Base-by-base conservation (phyloP, 2,113 vertebrate species). In the Meleagris gallopavo region DNA sequence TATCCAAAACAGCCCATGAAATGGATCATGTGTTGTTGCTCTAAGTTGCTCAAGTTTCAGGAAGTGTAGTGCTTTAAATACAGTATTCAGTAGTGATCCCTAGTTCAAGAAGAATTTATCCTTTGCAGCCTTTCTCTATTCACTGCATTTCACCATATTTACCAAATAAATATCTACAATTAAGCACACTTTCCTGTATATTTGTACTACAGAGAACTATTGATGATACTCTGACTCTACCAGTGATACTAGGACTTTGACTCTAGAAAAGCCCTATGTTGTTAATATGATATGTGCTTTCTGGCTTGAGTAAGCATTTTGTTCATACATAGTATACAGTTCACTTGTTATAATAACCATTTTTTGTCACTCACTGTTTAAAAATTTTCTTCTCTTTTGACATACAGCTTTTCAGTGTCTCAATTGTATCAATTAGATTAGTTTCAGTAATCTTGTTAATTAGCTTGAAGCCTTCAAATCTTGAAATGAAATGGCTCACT, bases 1-100 rank as follows among this genome's bases (percentile, higher is more conserved):
- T 90, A 86, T 72, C 43, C 65, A 86, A 88, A 93, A 88, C 43
- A 66, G 43, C 11, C 43, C 36, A 40, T 74, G 54, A 86, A 72
- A 73, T 84, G 86, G 70, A 86, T 86, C 40, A 4, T 76, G 48
- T 58, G 32, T 27, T 81, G 36, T 58, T 69, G 52, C 83, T 94
- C 57, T 78, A 80, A 67, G 29, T 76, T 88, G 83, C 65, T 72
- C 83, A 88, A 81, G 65, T 72, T 66, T 90, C 69, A 86, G 52
- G 52, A 91, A 90, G 38, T 11, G 77, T 3, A 67, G 52, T 67
- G 43, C 36, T 90, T 90, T 81, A 95, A 86, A 90, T 88, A 83
- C 76, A 89, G 38, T 64, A 71, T 89, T 94, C 73, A 78, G 52
- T 48, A 91, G 61, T 72, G 73, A 88, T 72, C 36, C 43, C 30